phyloP scores from a whole-genome alignment of 2,888 invertebrate genomes.

The Micoletzkya japonica region DNA sequence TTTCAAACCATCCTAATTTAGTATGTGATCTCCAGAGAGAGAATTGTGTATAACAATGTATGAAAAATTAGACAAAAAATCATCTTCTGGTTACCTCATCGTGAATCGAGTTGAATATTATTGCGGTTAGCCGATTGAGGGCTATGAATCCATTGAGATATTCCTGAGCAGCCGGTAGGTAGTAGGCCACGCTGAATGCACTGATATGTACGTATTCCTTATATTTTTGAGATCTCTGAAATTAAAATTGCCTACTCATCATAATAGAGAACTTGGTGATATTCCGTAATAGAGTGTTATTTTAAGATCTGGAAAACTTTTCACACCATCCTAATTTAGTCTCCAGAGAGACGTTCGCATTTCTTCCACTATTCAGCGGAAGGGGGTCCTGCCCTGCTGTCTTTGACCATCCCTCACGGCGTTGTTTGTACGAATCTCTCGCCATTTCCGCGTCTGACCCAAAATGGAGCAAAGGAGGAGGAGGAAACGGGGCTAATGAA shows the following conservation, averaged over 20 bases:
- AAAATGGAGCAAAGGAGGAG: no score
- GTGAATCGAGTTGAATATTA: slow-evolving; percentile 18
- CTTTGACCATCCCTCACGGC: no score
- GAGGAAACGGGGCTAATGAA: no score
- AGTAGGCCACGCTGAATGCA: slow-evolving; percentile 19
- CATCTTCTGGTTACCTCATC: not conserved
- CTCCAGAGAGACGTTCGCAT: not conserved
- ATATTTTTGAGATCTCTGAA: not conserved
- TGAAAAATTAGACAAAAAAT: not conserved
- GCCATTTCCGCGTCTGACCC: no score
- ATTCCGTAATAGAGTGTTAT: not conserved
- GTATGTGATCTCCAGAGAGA: not conserved
- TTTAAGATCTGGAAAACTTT: not conserved
- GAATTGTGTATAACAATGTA: not conserved
- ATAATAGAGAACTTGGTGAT: no score
- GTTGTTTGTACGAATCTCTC: no score
- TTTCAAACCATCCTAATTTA: not conserved
- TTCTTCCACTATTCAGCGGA: no score
- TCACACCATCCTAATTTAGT: not conserved
- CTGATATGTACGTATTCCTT: not conserved
- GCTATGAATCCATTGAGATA: slow-evolving; percentile 26
- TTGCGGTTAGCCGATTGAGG: slow-evolving; percentile 19
- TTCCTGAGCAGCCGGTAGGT: slow-evolving; percentile 18
- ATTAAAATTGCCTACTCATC: no score
- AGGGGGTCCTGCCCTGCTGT: no score